Evolutionary conservation across 1,140 invertebrate genomes (phyloP), one percentile per base, ranked within the genome.

Genomic region (Philopotamus ludificatus): DNA sequence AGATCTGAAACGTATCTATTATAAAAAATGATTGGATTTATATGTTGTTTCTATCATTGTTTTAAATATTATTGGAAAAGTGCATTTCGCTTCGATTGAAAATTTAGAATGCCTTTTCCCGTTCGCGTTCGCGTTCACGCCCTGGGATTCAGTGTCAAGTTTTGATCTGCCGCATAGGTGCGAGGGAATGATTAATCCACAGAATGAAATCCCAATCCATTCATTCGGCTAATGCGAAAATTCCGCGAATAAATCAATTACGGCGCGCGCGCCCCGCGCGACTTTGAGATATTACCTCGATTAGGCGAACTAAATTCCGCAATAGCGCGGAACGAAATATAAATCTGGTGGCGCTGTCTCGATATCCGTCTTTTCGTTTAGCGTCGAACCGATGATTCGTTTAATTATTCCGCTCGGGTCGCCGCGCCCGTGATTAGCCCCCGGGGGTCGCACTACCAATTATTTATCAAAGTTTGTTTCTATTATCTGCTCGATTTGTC

Each of bases 381-480:
- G 42, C 50, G 18, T 25, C 57, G 39, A 45, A 66, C 64, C 68
- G 65, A 70, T 70, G 68, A 70, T 70, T 70, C 65, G 68, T 70
- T 70, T 70, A 70, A 70, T 70, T 70, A 70, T 66, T 63, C 61
- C 68, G 68, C 68, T 70, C 51, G 60, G 61, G 42, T 58, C 58
- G 65, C 55, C 26, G 58, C 58, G 50, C 20, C 57, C 58, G 63
- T 60, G 68, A 70, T 70, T 70, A 70, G 68, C 68, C 49, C 10
- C 44, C 16, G 49, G 22, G 28, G 44, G 47, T 23, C 23, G 39
- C 28, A 7, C 28, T 34, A 12, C 28, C 28, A 66, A 70, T 70
- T 70, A 70, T 70, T 70, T 70, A 70, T 70, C 68, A 66, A 66
- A 70, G 64, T 70, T 70, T 61, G 62, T 61, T 70, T 66, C 65